phyloP scores from a whole-genome alignment of 2,113 vertebrate species.

The Glaucidium brasilianum region DNA sequence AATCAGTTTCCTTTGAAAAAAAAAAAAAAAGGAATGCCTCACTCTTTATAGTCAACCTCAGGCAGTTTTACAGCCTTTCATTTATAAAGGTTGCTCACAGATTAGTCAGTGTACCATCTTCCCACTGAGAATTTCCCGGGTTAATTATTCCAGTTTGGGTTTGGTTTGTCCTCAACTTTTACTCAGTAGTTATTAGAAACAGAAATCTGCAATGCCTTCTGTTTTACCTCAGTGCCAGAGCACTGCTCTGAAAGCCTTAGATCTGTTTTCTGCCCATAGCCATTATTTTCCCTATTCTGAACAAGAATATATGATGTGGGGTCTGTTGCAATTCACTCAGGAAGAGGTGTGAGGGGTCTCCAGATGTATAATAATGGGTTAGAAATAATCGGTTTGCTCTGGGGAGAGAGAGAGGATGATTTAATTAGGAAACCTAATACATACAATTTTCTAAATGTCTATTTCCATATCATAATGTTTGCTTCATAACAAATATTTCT shows the following conservation, averaged over 20 bases:
- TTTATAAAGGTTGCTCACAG: conserved; percentile 44
- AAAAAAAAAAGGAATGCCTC: conserved; percentile 1
- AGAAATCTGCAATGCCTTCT: conserved; percentile 38
- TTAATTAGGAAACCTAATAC: conserved; percentile 34
- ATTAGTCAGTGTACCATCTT: conserved; percentile 47
- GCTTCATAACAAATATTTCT: conserved; percentile 2
- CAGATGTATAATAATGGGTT: neutral
- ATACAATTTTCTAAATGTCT: neutral
- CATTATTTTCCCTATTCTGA: conserved; percentile 13
- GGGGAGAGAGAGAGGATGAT: neutral
- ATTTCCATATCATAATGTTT: neutral
- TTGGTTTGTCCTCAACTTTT: conserved; percentile 45
- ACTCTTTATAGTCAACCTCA: conserved; percentile 33
- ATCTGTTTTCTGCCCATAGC: conserved; percentile 22
- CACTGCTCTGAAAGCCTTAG: neutral
- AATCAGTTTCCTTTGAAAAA: conserved; percentile 18
- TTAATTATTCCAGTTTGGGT: conserved; percentile 46
- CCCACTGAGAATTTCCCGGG: neutral
- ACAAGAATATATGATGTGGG: neutral
- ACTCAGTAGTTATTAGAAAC: conserved; percentile 59
- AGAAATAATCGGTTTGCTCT: conserved; percentile 30
- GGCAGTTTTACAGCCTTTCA: conserved; percentile 48
- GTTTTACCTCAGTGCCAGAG: conserved; percentile 36
- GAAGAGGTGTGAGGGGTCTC: conserved; percentile 31
- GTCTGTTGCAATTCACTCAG: neutral